Evolutionary conservation across 1,140 invertebrate species (phyloP), one percentile per base, ranked within the genome.

Genomic region (Apis laboriosa): DNA sequence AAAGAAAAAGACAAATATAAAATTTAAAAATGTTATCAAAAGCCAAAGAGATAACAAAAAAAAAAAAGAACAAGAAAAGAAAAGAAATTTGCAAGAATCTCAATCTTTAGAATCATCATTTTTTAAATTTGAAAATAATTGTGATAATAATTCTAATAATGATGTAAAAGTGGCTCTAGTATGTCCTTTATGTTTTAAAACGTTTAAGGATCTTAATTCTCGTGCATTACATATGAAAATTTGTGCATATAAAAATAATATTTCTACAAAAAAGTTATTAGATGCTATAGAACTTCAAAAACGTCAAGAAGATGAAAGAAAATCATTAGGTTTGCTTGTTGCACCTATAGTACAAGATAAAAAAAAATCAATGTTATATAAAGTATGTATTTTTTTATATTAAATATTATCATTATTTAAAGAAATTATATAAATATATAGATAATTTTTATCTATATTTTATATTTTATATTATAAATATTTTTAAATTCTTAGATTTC

Each of bases 171-270:
- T 79, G 28, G 89, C 88, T 66, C 85, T 91, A 63, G 83, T 92
- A 15, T 95, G 94, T 84, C 94, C 94, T 0, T 85, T 94, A 53
- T 95, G 94, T 85, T 93, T 94, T 73, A 94, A 93, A 89, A 84
- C 75, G 24, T 91, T 91, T 24, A 91, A 92, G 79, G 92, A 93
- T 86, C 84, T 89, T 34, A 63, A 64, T 9, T 77, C 77, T 51
- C 91, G 91, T 49, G 84, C 78, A 9, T 63, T 88, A n/a, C 95
- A 95, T 84, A 91, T 94, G 77, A 95, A 95, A 88, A 90, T 83
- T 66, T 95, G 95, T 90, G 94, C 94, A 9, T 66, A 83, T 15
- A 94, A 93, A 80, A 92, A 95, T 86, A 94, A 94, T 61, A 76
- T 95, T 17, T 91, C 94, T 0, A 93, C 92, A 11, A 91, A 92